phyloP scores from a whole-genome alignment of 2,797 vertebrate genomes.

The Zalophus californianus region DNA sequence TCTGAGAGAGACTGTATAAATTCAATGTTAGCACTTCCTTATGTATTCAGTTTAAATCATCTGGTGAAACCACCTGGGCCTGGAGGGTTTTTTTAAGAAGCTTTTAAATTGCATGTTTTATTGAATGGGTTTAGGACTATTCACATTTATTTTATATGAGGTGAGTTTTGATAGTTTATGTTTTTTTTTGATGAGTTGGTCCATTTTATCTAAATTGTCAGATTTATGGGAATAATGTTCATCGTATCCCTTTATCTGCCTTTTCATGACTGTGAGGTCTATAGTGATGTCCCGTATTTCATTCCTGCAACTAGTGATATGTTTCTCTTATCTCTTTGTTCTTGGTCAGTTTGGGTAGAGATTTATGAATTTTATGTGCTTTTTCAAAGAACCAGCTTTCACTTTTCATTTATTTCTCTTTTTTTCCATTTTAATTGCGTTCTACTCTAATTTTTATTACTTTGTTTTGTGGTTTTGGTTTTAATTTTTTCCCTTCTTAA shows the following conservation, averaged over 20 bases:
- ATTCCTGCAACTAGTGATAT: neutral
- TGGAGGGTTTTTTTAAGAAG: neutral
- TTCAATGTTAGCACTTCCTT: neutral
- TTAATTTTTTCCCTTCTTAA: neutral
- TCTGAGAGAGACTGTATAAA: neutral
- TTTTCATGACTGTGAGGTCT: neutral
- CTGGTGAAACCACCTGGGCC: neutral
- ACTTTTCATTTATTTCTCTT: neutral
- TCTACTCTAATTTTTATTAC: neutral
- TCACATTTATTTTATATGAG: neutral
- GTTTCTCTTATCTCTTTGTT: neutral
- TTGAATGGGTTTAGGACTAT: neutral
- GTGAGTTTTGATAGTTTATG: neutral
- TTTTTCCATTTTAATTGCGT: neutral
- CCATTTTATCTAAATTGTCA: neutral
- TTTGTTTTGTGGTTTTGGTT: neutral
- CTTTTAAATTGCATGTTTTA: neutral
- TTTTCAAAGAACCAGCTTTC: slow-evolving; percentile 8
- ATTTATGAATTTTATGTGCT: neutral
- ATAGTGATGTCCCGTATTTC: neutral
- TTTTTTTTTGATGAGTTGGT: neutral
- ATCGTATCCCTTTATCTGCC: fast-evolving
- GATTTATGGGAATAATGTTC: neutral
- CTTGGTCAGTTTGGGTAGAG: neutral
- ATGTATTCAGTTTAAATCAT: neutral